A percentile compares a stretch with the other conserved stretches of the same genome.
Evolutionary conservation across 2,113 vertebrate species (phyloP).

Genomic region (Junco hyemalis): DNA sequence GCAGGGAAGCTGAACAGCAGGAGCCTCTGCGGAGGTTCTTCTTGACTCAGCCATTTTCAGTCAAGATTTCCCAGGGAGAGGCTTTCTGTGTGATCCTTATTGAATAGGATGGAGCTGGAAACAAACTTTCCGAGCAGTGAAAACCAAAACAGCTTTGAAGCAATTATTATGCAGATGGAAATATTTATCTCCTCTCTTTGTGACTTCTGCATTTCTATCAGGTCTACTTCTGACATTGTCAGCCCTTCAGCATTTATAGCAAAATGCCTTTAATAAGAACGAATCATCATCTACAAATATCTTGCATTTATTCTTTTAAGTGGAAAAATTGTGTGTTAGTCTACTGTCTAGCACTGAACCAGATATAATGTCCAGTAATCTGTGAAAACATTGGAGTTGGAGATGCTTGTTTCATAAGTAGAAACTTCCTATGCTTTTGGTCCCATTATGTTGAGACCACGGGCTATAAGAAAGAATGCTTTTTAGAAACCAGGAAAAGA

Average conservation of each 20-base stretch:
- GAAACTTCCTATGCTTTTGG: background rate
- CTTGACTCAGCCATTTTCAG: background rate
- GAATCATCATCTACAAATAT: background rate
- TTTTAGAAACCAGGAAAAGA: background rate
- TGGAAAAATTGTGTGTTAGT: background rate
- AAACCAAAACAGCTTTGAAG: background rate
- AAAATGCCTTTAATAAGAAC: background rate
- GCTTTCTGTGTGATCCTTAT: background rate
- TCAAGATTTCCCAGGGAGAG: background rate
- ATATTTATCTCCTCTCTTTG: background rate
- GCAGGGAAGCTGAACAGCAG: background rate
- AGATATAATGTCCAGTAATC: background rate
- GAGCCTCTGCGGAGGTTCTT: background rate
- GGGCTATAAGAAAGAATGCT: background rate
- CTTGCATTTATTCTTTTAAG: background rate
- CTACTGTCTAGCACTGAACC: background rate
- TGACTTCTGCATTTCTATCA: background rate
- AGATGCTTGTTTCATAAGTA: background rate
- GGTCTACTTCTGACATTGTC: fast-evolving
- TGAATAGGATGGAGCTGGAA: background rate
- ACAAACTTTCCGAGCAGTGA: background rate
- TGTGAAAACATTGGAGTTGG: background rate
- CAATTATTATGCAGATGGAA: fast-evolving
- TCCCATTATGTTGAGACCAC: background rate
- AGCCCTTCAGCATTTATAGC: background rate